Conservation (phyloP, 2,113 vertebrate species). For the Aldabrachelys gigantea region DNA sequence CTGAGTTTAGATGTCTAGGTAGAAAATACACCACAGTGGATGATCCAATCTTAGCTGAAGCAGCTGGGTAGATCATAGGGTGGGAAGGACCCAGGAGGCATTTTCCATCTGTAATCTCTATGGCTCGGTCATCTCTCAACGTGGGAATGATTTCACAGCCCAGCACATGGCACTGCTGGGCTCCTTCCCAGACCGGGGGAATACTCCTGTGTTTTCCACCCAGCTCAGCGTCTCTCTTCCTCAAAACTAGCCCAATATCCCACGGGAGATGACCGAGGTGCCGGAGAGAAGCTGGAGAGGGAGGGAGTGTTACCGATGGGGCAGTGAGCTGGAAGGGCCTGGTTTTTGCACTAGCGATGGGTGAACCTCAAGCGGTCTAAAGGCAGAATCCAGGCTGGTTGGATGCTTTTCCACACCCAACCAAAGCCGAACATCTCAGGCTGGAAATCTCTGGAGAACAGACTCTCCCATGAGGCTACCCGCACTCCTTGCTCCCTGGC, state of each 20-base stretch:
- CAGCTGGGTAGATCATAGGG: neutral
- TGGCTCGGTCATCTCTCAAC: no score
- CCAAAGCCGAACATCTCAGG: neutral
- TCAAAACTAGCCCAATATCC: neutral
- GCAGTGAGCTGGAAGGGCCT: neutral
- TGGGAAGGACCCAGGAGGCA: neutral
- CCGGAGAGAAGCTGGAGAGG: neutral
- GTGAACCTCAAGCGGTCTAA: neutral
- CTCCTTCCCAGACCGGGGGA: neutral
- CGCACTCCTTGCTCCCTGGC: neutral
- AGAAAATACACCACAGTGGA: neutral
- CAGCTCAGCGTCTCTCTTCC: neutral
- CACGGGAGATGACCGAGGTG: neutral
- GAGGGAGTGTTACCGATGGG: neutral
- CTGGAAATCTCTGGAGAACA: neutral
- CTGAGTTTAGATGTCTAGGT: no score
- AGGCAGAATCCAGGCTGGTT: neutral
- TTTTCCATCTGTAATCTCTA: neutral
- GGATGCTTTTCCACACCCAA: neutral
- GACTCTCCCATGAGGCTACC: neutral
- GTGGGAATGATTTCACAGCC: neutral
- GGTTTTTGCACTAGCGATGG: neutral
- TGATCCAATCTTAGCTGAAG: no score
- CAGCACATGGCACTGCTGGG: neutral
- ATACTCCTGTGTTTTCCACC: neutral